Percentiles rank a stretch among this genome's conserved stretches.
phyloP scores from a whole-genome alignment of 2,888 invertebrate genomes.

The Drosophila tripunctata region DNA sequence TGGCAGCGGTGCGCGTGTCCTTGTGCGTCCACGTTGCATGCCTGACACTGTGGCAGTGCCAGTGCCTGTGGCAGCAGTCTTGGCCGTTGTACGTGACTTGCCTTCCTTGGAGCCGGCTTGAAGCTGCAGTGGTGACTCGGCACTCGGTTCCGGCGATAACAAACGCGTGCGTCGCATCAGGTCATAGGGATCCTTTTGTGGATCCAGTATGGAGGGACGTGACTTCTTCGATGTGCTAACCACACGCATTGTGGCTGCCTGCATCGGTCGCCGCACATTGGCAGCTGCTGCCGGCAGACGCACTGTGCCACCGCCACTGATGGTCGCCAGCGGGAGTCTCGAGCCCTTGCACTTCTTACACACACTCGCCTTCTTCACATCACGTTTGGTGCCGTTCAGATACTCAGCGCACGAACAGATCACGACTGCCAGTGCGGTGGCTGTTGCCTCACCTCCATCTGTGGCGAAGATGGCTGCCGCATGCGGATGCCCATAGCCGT shows the following conservation, averaged over 20 bases:
- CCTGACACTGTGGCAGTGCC: conserved; percentile 72
- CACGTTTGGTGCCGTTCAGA: conserved; percentile 90
- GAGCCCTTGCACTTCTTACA: conserved; percentile 94
- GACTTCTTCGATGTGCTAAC: conserved; percentile 85
- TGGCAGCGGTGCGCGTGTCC: conserved; percentile 84
- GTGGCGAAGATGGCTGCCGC: conserved; percentile 75
- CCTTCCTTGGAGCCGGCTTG: conserved; percentile 53
- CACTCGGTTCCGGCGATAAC: conserved; percentile 86
- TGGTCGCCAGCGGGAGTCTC: conserved; percentile 89
- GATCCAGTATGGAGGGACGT: conserved; percentile 88
- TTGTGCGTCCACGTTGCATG: conserved; percentile 85
- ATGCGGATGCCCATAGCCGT: conserved; percentile 65
- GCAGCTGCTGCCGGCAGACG: conserved; percentile 83
- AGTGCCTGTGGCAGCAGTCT: conserved; percentile 80
- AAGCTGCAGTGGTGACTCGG: conserved; percentile 6
- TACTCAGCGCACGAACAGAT: conserved; percentile 93
- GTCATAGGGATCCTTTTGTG: conserved; percentile 91
- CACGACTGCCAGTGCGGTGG: conserved; percentile 87
- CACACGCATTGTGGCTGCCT: conserved; percentile 88
- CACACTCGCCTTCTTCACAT: conserved; percentile 89
- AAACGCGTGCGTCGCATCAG: conserved; percentile 91
- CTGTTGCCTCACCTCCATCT: conserved; percentile 63
- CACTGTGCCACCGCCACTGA: conserved; percentile 88
- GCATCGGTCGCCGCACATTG: conserved; percentile 69
- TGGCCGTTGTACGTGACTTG: conserved; percentile 66